Conservation (phyloP, 2,888 invertebrate genomes). For the Sepiola atlantica region DNA sequence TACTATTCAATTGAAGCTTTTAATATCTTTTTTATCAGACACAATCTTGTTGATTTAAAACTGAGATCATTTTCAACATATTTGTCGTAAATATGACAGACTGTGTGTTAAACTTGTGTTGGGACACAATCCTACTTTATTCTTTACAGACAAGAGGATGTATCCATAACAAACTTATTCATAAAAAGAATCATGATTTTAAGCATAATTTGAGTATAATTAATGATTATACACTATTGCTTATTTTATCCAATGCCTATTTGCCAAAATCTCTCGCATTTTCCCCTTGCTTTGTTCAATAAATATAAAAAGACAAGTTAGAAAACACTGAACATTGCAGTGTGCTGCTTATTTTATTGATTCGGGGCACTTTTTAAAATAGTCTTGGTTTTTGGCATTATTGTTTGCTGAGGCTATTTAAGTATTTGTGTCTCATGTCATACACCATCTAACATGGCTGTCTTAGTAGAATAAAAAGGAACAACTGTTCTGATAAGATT, state of each 20-base stretch:
- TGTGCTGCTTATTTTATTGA: not conserved
- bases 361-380: not conserved
- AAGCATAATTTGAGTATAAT: not conserved
- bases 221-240: not conserved
- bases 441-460: not conserved
- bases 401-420: not conserved
- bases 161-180: not conserved
- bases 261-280: not conserved
- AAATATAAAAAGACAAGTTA: not conserved
- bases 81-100: not conserved
- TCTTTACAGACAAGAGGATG: not conserved
- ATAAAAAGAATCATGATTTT: not conserved
- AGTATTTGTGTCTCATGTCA: not conserved
- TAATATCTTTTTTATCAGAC: not conserved
- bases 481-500: not conserved
- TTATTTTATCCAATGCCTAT: not conserved
- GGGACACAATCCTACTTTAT: not conserved
- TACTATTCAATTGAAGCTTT: constrained; percentile 11
- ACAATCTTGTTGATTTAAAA: not conserved
- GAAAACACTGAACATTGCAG: not conserved
- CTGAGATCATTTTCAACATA: not conserved
- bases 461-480: not conserved
- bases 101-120: not conserved
- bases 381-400: not conserved
- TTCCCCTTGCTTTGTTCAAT: not conserved